Percentiles rank a stretch among this genome's conserved stretches.
Conservation (phyloP, 2,113 vertebrate genomes). For the Macheiramphus alcinus region DNA sequence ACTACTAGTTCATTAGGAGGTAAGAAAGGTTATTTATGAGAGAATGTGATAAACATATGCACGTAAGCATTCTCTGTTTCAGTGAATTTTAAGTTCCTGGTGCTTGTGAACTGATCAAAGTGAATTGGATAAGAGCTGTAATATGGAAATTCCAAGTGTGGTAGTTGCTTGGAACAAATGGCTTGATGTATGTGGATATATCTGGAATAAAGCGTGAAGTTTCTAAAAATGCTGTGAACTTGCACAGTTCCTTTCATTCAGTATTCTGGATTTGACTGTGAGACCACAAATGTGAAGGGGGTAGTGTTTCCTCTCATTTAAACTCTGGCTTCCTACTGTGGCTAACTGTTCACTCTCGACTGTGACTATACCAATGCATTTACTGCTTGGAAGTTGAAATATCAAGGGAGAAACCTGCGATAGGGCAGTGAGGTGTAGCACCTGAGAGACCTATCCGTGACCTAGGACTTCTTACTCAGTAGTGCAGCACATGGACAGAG, state of each 20-base stretch:
- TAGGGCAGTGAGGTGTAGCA: background rate
- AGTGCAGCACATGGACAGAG: background rate
- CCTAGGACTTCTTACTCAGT: background rate
- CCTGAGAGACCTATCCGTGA: background rate
- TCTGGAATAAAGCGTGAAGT: background rate
- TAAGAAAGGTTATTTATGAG: constrained; percentile 31
- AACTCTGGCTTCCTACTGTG: background rate
- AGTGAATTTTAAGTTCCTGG: background rate
- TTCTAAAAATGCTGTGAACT: background rate
- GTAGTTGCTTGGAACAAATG: background rate
- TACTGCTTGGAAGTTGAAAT: background rate
- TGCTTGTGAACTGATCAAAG: background rate
- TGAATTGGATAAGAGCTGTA: background rate
- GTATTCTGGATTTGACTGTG: background rate
- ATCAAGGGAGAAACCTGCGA: background rate
- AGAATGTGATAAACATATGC: background rate
- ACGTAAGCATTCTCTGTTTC: background rate
- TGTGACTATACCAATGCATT: background rate
- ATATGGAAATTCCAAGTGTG: background rate
- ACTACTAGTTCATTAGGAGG: constrained; percentile 73
- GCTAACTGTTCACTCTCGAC: background rate
- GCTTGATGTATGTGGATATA: background rate
- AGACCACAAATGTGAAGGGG: background rate
- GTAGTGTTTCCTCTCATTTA: background rate
- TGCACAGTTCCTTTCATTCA: background rate